phyloP scores from a whole-genome alignment of 2,888 invertebrate species.

The Enchytraeus crypticus region DNA sequence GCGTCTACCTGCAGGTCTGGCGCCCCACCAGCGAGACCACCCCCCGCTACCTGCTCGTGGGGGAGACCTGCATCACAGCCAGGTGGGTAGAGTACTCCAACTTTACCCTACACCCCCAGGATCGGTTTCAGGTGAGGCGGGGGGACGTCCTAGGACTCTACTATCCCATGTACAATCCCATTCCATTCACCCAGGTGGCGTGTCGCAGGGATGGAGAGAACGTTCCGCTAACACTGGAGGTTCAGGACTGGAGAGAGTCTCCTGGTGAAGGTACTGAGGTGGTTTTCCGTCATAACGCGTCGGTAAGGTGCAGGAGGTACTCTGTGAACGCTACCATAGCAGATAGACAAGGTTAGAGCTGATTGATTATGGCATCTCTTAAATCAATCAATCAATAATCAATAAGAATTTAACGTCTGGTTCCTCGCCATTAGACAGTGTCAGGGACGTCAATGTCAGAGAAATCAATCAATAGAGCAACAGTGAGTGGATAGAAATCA shows the following conservation, averaged over 20 bases:
- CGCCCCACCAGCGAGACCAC: not conserved
- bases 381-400: too few relatives aligned
- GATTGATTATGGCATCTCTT: not conserved
- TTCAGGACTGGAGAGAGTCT: not conserved
- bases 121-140: constrained; percentile 12
- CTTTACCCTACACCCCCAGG: constrained; percentile 17
- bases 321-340: constrained; percentile 20
- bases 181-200: constrained; percentile 14
- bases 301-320: constrained; percentile 16
- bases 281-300: constrained; percentile 7
- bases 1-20: constrained; percentile 18
- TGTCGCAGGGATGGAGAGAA: constrained; percentile 4
- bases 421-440: too few relatives aligned
- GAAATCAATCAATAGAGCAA: not conserved
- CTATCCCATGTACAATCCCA: constrained; percentile 20
- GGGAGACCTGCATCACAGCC: constrained; percentile 18
- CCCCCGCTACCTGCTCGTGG: constrained; percentile 8
- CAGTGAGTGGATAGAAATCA: too few relatives aligned
- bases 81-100: constrained; percentile 18
- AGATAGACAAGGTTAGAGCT: constrained; percentile 7
- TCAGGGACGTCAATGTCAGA: too few relatives aligned
- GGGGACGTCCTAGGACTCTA: constrained; percentile 14
- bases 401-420: too few relatives aligned
- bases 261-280: constrained; percentile 2
- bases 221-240: constrained; percentile 14